Evolutionary conservation across 2,888 invertebrate genomes (phyloP), one percentile per base, ranked within the genome.

Genomic region (Apodemia mormo): DNA sequence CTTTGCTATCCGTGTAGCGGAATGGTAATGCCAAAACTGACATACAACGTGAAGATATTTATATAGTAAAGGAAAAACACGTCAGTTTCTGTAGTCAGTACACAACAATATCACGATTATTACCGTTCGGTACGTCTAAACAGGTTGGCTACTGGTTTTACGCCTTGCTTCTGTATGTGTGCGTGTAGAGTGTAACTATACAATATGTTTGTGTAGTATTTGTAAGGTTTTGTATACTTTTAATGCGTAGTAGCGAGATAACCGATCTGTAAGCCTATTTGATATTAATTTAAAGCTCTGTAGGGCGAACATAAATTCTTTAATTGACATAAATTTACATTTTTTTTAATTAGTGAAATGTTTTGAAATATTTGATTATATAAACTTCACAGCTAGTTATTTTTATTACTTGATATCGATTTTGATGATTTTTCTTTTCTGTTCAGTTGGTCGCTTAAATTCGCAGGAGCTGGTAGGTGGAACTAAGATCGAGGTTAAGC

Each of bases 61-160:
- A 45, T 12, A 45, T 8, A 45, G 45, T 10, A 45, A 3, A 45
- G 45, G 45, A 45, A 45, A 45, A 45, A 45, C 0, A 3, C 45
- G 12, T 45, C 4, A 45, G 72, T 73, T 73, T 72, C 71, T 78
- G 74, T 72, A 40, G 80, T 82, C 90, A 67, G 79, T 92, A 90
- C 88, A 77, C 82, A 81, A 85, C 85, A 85, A 85, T 88, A 87
- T 88, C 85, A 87, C 83, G 85, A 90, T 92, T 88, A 91, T 90
- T 88, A 91, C 89, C 87, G 90, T 91, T 90, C 89, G 85, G 88
- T 90, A 89, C 90, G 87, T 90, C 87, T 86, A 87, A 90, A 89
- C 90, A 88, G 87, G 91, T 85, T 81, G 78, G 85, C 91, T 87
- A 87, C 92, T 86, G 91, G 91, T 82, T 83, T 91, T 92, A 92